A percentile compares a stretch with the other conserved stretches of the same genome.
Conservation (phyloP, 2,888 invertebrate species). For the Cancer borealis region DNA sequence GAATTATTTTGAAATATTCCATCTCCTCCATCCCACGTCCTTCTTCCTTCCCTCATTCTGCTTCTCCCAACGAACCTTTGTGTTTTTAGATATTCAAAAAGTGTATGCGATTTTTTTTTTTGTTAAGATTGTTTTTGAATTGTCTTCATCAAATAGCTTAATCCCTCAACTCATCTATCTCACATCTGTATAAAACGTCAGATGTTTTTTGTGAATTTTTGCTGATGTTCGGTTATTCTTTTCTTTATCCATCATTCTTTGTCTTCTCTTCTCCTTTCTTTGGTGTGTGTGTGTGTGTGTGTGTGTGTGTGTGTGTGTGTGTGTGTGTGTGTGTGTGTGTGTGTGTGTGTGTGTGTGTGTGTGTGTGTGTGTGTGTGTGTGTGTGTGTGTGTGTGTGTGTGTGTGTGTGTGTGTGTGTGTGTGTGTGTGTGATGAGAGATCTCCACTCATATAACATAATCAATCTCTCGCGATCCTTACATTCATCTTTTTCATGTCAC, state of each 20-base stretch:
- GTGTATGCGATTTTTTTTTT: not conserved
- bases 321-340: too few relatives aligned
- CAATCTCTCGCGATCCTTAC: conserved; percentile 29
- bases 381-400: not conserved
- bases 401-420: conserved; percentile 20
- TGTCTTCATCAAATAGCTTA: not conserved
- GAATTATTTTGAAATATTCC: not conserved
- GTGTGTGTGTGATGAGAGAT: conserved; percentile 14
- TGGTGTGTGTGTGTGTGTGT: conserved; percentile 13
- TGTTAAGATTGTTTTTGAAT: not conserved
- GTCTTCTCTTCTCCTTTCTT: not conserved
- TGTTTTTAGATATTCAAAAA: not conserved
- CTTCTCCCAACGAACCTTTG: not conserved
- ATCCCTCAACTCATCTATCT: not conserved
- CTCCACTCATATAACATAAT: conserved; percentile 23
- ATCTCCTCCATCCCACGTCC: too few relatives aligned
- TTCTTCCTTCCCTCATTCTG: not conserved
- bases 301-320: not conserved
- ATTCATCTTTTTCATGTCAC: conserved; percentile 21
- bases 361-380: not conserved
- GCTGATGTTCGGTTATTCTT: not conserved
- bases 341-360: too few relatives aligned
- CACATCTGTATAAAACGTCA: not conserved
- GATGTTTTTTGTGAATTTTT: not conserved
- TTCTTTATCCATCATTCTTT: not conserved